phyloP scores from a whole-genome alignment of 2,888 invertebrate species.

The Ectemnius cavifrons region DNA sequence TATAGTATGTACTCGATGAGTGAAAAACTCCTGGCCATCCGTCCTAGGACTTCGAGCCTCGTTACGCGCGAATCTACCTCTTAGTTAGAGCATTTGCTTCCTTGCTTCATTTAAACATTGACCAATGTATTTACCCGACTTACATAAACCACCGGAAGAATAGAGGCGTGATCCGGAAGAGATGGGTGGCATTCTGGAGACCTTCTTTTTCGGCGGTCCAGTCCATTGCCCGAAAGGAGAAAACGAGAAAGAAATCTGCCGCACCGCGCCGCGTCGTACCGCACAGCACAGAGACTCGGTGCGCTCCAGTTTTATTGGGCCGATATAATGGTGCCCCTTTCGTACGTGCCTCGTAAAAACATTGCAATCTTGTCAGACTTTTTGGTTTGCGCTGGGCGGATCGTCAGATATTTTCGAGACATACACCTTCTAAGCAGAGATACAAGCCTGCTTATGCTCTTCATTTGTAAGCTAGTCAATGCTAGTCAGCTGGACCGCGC shows the following conservation, averaged over 20 bases:
- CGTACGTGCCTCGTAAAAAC: constrained; percentile 39
- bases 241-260: constrained; percentile 42
- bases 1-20: too few relatives aligned
- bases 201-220: constrained; percentile 5
- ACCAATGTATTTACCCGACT: background rate
- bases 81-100: too few relatives aligned
- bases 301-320: constrained; percentile 39
- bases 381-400: constrained; percentile 1
- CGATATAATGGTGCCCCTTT: constrained; percentile 22
- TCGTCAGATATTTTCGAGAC: background rate
- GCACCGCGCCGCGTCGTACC: too few relatives aligned
- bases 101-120: too few relatives aligned
- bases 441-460: constrained; percentile 4
- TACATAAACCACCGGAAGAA: constrained; percentile 44
- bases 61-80: too few relatives aligned
- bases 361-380: background rate
- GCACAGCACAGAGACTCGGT: background rate
- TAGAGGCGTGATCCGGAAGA: constrained; percentile 11
- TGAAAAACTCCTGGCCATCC: too few relatives aligned
- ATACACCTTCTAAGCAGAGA: background rate
- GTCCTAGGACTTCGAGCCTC: too few relatives aligned
- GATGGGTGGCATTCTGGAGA: constrained; percentile 19
- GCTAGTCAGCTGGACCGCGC: constrained; percentile 23
- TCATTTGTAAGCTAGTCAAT: constrained; percentile 23
- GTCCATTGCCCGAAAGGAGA: constrained; percentile 48